These are phyloP conservation scores for Sinosuthora webbiana DNA, from an alignment of 2,113 vertebrate genomes.

Conservation along the genomic window DNA sequence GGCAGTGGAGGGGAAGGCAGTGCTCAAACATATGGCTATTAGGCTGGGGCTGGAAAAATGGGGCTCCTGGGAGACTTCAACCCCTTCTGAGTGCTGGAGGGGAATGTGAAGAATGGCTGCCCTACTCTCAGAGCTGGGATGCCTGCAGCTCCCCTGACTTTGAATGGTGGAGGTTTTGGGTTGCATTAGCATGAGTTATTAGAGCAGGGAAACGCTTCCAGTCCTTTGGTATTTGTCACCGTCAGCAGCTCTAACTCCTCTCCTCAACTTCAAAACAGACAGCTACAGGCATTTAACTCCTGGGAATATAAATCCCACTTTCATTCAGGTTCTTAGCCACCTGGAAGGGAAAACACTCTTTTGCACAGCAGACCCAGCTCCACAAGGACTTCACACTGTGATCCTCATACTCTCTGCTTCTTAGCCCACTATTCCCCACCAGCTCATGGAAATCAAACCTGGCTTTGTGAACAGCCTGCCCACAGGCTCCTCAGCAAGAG, in stretches of 20 bases:
- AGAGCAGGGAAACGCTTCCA: neutral
- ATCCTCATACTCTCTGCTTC: neutral
- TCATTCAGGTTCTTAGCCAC: neutral
- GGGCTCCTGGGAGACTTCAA: neutral
- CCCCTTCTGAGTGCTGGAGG: neutral
- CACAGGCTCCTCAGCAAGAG: neutral
- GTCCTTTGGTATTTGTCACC: neutral
- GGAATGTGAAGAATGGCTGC: neutral
- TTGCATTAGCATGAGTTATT: constrained; percentile 34
- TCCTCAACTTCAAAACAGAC: constrained; percentile 3
- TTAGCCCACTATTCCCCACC: neutral
- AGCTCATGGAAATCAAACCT: neutral
- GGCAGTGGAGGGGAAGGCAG: neutral
- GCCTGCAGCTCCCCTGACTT: neutral
- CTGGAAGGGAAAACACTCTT: neutral
- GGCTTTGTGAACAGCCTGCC: neutral
- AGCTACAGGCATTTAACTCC: neutral
- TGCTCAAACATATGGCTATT: neutral
- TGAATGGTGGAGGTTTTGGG: neutral
- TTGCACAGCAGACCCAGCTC: neutral
- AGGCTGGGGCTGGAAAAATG: neutral
- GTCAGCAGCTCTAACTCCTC: neutral
- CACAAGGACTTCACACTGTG: neutral
- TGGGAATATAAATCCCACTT: constrained; percentile 4
- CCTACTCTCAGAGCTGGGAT: neutral